Percentiles rank a stretch among this genome's conserved stretches.
These are phyloP conservation scores for Orchestia grillus DNA, from an alignment of 1,140 invertebrate genomes.

Conservation along the genomic window DNA sequence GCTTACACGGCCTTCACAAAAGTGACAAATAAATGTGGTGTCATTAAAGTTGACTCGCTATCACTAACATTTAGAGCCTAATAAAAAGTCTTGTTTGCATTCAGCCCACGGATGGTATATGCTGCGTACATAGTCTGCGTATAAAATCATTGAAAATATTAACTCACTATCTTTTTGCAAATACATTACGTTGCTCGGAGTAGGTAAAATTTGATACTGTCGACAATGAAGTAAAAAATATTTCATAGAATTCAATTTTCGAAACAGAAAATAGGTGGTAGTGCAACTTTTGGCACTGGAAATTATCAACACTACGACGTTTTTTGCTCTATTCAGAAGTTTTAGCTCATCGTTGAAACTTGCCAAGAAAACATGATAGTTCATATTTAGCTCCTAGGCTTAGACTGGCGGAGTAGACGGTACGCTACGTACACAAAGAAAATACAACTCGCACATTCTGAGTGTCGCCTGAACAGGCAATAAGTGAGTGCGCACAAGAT, in stretches of 20 bases:
- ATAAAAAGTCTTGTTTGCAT: no score
- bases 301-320: background rate
- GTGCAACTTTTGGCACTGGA: no score
- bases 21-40: no score
- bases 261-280: background rate
- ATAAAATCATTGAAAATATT: no score
- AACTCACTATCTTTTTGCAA: no score
- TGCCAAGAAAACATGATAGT: background rate
- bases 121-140: no score
- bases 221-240: background rate
- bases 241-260: background rate
- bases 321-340: background rate
- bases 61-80: no score
- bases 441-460: background rate
- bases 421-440: background rate
- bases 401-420: background rate
- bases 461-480: background rate
- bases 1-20: background rate
- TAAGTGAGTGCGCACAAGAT: background rate
- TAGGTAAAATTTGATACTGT: background rate
- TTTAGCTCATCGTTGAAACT: background rate
- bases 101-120: no score
- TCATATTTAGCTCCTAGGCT: background rate
- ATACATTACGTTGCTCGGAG: background rate
- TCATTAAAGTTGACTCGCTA: no score